Evolutionary conservation across 2,888 invertebrate genomes (phyloP).

Genomic region (Cryptocheilus praepositus): DNA sequence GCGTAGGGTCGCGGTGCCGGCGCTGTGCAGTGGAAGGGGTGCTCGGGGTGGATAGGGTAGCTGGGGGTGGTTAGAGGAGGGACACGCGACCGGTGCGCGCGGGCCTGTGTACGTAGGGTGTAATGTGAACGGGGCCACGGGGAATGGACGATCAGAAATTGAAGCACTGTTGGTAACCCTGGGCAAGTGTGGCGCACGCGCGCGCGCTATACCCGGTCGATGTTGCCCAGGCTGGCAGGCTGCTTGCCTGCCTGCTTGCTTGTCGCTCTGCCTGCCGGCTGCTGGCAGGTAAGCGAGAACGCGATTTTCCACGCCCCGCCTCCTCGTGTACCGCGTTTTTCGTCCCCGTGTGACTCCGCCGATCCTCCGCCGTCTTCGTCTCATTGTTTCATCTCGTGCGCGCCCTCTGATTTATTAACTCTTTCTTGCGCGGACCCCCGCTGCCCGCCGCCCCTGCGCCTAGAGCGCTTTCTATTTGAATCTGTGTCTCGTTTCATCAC

Average conservation of each 20-base stretch:
- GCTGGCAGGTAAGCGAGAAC: slow-evolving; percentile 46
- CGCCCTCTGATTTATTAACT: slow-evolving; percentile 1
- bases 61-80: background rate
- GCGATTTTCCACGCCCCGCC: slow-evolving; percentile 39
- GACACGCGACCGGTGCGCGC: background rate
- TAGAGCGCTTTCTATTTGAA: too few species aligned
- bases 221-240: slow-evolving; percentile 69
- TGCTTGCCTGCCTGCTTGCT: slow-evolving; percentile 56
- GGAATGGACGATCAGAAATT: slow-evolving; percentile 63
- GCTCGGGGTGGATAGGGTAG: background rate
- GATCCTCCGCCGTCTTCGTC: background rate
- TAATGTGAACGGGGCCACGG: slow-evolving; percentile 25
- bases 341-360: background rate
- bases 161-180: slow-evolving; percentile 67
- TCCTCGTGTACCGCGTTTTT: background rate
- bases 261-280: slow-evolving; percentile 25
- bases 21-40: background rate
- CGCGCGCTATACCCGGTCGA: slow-evolving; percentile 68
- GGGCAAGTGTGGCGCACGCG: slow-evolving; percentile 65
- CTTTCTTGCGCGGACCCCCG: slow-evolving; percentile 1
- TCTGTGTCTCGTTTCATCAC: slow-evolving; percentile 8
- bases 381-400: slow-evolving; percentile 14
- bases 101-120: background rate
- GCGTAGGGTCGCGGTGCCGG: slow-evolving; percentile 27
- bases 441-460: too few species aligned